Conservation (phyloP, 2,113 vertebrate genomes). For the Oophaga pumilio region DNA sequence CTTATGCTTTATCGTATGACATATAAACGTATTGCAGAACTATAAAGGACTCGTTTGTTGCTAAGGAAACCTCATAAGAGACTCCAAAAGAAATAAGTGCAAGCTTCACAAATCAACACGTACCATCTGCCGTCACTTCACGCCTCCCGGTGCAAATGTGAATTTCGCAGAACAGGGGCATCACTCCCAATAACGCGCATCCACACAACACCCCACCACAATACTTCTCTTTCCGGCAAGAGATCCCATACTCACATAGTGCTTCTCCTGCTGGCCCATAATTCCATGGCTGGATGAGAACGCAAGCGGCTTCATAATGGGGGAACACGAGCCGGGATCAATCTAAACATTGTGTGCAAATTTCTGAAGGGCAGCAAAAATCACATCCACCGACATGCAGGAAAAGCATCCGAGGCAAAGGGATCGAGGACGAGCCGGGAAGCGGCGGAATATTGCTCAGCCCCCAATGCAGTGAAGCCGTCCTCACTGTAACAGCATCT, state of each 20-base stretch:
- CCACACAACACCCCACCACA: not conserved
- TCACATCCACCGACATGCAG: conserved; percentile 74
- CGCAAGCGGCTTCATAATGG: conserved; percentile 98
- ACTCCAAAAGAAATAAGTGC: conserved; percentile 32
- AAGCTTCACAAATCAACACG: conserved; percentile 36
- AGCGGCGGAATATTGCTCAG: conserved; percentile 69
- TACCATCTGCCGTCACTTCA: conserved; percentile 15
- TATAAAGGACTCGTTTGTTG: not conserved
- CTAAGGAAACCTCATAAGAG: conserved; percentile 8
- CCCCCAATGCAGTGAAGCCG: conserved; percentile 75
- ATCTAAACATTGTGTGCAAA: conserved; percentile 87
- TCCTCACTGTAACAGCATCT: conserved; percentile 69
- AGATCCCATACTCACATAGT: conserved; percentile 88
- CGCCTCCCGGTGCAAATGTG: not conserved
- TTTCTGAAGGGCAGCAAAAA: conserved; percentile 75
- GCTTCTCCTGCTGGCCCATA: conserved; percentile 94
- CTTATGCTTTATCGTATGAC: not conserved
- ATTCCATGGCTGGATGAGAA: conserved; percentile 94
- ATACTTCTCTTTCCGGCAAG: conserved; percentile 1
- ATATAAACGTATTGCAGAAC: not conserved
- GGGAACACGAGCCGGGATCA: conserved; percentile 79
- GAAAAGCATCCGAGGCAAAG: conserved; percentile 63
- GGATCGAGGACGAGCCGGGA: conserved; percentile 72
- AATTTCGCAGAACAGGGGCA: not conserved
- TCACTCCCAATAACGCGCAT: not conserved